Conservation (phyloP, 2,797 vertebrate genomes). For the Anomalospiza imberbis region DNA sequence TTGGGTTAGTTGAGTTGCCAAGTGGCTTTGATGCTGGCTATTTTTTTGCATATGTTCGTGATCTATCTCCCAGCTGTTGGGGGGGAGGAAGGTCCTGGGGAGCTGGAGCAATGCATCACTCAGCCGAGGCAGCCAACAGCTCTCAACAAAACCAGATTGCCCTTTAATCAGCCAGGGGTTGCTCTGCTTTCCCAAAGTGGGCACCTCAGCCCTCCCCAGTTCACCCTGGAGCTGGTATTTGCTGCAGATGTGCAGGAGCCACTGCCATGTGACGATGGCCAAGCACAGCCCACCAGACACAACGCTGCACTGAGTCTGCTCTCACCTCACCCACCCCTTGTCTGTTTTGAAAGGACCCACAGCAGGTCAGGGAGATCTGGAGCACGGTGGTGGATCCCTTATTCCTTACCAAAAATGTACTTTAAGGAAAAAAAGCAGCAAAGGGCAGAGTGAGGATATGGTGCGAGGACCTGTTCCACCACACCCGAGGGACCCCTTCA, state of each 20-base stretch:
- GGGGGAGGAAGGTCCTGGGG: neutral
- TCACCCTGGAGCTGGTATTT: rapidly evolving
- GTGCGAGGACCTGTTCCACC: neutral
- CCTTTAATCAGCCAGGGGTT: neutral
- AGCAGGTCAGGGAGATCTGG: neutral
- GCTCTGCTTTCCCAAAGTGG: neutral
- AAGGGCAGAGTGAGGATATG: neutral
- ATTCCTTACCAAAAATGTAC: neutral
- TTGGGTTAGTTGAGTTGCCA: constrained; percentile 14
- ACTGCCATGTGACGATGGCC: rapidly evolving
- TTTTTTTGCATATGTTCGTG: constrained; percentile 4
- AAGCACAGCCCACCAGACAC: neutral
- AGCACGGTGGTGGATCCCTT: neutral
- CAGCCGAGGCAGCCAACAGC: neutral
- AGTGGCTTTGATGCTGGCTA: constrained; percentile 46
- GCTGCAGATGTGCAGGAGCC: neutral
- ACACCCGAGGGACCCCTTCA: neutral
- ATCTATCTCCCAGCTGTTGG: constrained; percentile 53
- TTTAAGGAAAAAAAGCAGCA: neutral
- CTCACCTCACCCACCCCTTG: neutral
- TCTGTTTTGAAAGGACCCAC: neutral
- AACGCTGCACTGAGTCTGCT: rapidly evolving
- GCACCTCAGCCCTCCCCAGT: rapidly evolving
- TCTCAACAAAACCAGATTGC: constrained; percentile 4
- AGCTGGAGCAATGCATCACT: constrained; percentile 6